Evolutionary conservation across 2,888 invertebrate species (phyloP).

Genomic region (Cotesia congregata): DNA sequence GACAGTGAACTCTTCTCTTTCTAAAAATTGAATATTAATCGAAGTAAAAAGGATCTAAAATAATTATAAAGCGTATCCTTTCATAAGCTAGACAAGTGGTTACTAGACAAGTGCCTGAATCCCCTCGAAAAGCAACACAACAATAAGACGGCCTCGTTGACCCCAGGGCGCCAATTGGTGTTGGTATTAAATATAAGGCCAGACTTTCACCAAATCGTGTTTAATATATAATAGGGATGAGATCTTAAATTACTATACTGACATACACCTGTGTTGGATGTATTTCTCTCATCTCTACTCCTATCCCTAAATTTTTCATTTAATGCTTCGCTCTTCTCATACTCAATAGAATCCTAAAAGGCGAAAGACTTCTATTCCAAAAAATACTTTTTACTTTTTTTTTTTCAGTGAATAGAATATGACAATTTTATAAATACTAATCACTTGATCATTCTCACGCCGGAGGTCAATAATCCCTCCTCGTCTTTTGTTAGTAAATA

Average conservation of each 20-base stretch:
- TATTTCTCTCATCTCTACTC: not conserved
- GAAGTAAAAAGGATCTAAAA: not conserved
- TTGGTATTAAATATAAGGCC: not conserved
- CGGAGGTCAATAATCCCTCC: constrained; percentile 5
- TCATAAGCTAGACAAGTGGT: not conserved
- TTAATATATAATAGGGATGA: constrained; percentile 10
- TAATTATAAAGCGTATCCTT: not conserved
- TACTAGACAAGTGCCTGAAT: not conserved
- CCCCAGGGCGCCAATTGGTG: constrained; percentile 5
- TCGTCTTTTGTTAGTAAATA: constrained; percentile 1
- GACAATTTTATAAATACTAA: constrained; percentile 16
- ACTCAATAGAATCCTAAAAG: not conserved
- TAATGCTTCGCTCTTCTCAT: not conserved
- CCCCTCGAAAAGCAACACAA: not conserved
- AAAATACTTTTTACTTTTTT: not conserved
- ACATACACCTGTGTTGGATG: not conserved
- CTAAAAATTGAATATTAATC: not conserved
- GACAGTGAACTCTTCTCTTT: not conserved
- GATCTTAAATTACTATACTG: not conserved
- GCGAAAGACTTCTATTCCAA: not conserved
- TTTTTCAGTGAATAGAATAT: not conserved
- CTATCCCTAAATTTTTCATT: too few species aligned
- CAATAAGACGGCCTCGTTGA: not conserved
- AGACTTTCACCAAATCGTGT: constrained; percentile 6
- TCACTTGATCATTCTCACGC: constrained; percentile 6